phyloP scores from a whole-genome alignment of 2,888 invertebrate species.

The Acanthococcus lagerstroemiae region DNA sequence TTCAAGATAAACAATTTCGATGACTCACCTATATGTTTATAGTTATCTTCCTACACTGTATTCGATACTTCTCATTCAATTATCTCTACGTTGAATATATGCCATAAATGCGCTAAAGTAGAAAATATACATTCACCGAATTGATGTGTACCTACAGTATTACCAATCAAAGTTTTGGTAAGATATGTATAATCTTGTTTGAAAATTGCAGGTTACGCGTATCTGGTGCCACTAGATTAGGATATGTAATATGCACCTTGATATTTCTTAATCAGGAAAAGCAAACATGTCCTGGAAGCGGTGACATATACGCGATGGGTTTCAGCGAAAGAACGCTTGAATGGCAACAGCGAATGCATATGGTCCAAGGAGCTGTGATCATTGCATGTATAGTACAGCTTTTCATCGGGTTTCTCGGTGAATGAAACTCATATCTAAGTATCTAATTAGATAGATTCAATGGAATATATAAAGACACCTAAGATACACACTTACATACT shows the following conservation, averaged over 20 bases:
- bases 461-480: no score
- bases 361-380: slow-evolving; percentile 32
- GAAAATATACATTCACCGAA: no score
- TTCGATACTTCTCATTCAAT: no score
- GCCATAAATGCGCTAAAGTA: no score
- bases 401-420: slow-evolving; percentile 32
- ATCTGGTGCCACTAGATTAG: slow-evolving; percentile 3
- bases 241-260: slow-evolving; percentile 11
- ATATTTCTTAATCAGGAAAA: neutral
- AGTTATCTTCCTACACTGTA: no score
- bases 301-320: slow-evolving; percentile 34
- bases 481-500: no score
- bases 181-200: neutral
- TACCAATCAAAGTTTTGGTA: neutral
- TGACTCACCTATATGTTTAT: no score
- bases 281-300: slow-evolving; percentile 17
- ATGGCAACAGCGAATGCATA: slow-evolving; percentile 31
- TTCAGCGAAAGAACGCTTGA: slow-evolving; percentile 18
- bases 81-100: no score
- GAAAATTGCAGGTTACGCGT: neutral
- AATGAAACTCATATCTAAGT: no score
- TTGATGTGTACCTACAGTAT: no score
- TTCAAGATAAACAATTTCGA: no score
- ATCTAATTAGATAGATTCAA: no score
- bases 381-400: slow-evolving; percentile 24